A percentile compares a stretch with the other conserved stretches of the same genome.
phyloP scores from a whole-genome alignment of 2,113 vertebrate genomes.

The Delphinus delphis region DNA sequence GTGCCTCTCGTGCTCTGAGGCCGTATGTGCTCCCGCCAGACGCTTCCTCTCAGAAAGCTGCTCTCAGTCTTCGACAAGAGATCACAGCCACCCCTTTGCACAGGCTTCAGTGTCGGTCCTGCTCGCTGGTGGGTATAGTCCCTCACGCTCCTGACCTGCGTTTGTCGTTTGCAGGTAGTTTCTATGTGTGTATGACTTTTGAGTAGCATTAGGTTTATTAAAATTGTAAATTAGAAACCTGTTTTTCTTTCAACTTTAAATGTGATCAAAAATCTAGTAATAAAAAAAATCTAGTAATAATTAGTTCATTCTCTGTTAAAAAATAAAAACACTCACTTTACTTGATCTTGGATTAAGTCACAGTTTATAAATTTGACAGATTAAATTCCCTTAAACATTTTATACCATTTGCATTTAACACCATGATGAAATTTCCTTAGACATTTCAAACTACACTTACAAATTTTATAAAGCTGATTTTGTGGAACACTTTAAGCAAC shows the following conservation, averaged over 20 bases:
- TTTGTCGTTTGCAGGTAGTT: background rate
- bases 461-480: background rate
- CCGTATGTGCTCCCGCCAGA: background rate
- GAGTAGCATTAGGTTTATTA: background rate
- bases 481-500: too few relatives aligned
- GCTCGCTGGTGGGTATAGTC: background rate
- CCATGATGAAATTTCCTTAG: background rate
- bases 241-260: background rate
- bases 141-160: background rate
- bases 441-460: background rate
- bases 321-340: background rate
- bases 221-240: background rate
- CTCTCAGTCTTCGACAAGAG: background rate
- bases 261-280: background rate
- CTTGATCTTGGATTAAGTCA: background rate
- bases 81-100: accelerated
- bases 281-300: background rate
- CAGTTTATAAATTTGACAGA: background rate
- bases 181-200: background rate
- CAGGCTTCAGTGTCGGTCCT: too few relatives aligned
- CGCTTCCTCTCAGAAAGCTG: accelerated
- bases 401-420: background rate
- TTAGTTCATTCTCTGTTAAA: background rate
- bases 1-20: accelerated
- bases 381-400: background rate